Base-by-base conservation (phyloP, 2,797 vertebrate species). In the Thripadectes ignobilis region DNA sequence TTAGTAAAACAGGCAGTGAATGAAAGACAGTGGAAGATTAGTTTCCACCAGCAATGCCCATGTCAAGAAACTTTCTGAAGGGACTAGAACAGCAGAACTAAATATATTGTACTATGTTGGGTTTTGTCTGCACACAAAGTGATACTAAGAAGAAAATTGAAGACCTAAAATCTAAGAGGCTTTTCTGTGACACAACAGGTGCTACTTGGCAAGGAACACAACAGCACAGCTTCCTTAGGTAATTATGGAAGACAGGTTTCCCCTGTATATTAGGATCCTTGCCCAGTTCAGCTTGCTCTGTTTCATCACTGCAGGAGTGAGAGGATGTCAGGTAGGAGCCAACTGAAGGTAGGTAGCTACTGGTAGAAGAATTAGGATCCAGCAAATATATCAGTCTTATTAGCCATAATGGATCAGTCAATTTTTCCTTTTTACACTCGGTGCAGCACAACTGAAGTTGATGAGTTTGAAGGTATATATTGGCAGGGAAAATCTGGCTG, bases 381-480 rank as follows among this genome's bases (percentile, higher is more conserved):
- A 85, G 79, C 6, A 86, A 80, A 69, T 88, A 86, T 23, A 88
- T 68, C 41, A 80, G 21, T 17, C 16, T 67, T 58, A 72, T 78
- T 69, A 92, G 66, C 54, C 78, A 65, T 63, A 88, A 83, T 21
- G 20, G 48, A 94, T 91, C 81, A 46, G 66, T 75, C 45, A 20
- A 17, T 90, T 84, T 73, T 90, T 61, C 32, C 75, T 88, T 7
- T 73, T 78, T 91, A 73, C 45, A 51, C 72, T 71, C 79, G 46
- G 39, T 69, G 88, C 80, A 81, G 79, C 72, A 88, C 43, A 73
- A 79, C 48, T 46, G 51, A 88, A 65, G 57, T 6, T 89, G 68
- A 78, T 93, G 74, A 95, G 52, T 38, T 92, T 93, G 59, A 75
- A 92, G 36, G 41, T 57, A 55, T 67, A 55, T 43, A 87, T 79